phyloP scores from a whole-genome alignment of 2,113 vertebrate species.

The Clarias batrachus region DNA sequence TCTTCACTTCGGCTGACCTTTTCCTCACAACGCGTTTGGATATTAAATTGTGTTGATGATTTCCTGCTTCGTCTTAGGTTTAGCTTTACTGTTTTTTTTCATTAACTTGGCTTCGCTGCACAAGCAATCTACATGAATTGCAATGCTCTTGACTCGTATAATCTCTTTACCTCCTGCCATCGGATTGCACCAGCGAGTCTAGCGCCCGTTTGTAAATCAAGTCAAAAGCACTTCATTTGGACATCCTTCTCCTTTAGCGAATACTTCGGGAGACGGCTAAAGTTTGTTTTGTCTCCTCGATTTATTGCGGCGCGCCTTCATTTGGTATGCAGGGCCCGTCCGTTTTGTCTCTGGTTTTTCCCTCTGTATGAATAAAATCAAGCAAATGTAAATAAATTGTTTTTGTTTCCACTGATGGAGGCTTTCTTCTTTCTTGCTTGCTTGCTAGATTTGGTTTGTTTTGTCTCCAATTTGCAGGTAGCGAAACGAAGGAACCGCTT shows the following conservation, averaged over 20 bases:
- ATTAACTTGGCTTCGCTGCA: slow-evolving; percentile 12
- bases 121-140: slow-evolving; percentile 31
- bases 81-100: slow-evolving; percentile 24
- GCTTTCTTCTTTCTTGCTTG: background rate
- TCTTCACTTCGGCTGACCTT: slow-evolving; percentile 32
- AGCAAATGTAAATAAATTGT: slow-evolving; percentile 15
- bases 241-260: background rate
- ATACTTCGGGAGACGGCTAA: background rate
- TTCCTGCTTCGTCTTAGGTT: slow-evolving; percentile 10
- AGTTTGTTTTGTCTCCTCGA: background rate
- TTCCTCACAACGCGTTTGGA: slow-evolving; percentile 21
- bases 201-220: background rate
- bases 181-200: background rate
- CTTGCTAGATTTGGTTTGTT: slow-evolving; percentile 12
- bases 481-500: background rate
- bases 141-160: slow-evolving; percentile 23
- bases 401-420: background rate
- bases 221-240: slow-evolving; percentile 15
- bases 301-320: background rate
- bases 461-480: background rate
- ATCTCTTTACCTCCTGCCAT: slow-evolving; percentile 10
- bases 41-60: slow-evolving; percentile 29
- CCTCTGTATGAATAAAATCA: slow-evolving; percentile 3
- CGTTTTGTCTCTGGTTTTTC: background rate
- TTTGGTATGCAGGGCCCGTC: background rate